Evolutionary conservation across 2,888 invertebrate species (phyloP).

Genomic region (Endomychus coccineus): DNA sequence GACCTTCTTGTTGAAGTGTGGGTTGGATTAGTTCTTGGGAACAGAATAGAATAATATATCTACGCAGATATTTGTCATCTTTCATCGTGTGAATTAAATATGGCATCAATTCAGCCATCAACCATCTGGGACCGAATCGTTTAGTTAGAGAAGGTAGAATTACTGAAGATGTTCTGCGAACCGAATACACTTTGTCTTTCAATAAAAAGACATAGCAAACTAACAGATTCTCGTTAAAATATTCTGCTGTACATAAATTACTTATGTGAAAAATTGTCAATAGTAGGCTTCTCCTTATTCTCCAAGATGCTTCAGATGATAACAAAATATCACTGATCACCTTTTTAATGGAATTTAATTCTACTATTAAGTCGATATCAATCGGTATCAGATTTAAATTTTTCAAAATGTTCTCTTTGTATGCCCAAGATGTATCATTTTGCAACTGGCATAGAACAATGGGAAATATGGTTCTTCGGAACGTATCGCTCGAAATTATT

Average conservation of each 20-base stretch:
- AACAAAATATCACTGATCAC: constrained; percentile 33
- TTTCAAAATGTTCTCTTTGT: constrained; percentile 36
- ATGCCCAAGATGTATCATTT: constrained; percentile 29
- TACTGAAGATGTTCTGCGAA: constrained; percentile 35
- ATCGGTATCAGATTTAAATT: constrained; percentile 35
- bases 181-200: constrained; percentile 35
- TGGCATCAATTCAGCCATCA: constrained; percentile 31
- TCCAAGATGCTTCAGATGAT: constrained; percentile 35
- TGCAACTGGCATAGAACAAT: constrained; percentile 33
- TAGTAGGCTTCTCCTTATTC: constrained; percentile 36
- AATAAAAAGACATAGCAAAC: constrained; percentile 34
- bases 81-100: constrained; percentile 30
- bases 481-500: constrained; percentile 30
- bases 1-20: constrained; percentile 21
- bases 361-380: constrained; percentile 30
- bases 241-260: constrained; percentile 31
- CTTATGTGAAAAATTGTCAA: constrained; percentile 35
- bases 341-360: constrained; percentile 29
- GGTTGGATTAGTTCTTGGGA: constrained; percentile 37
- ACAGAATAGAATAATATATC: constrained; percentile 35
- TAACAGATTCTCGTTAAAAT: constrained; percentile 35
- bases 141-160: constrained; percentile 37
- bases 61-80: constrained; percentile 34
- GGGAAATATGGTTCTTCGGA: constrained; percentile 33
- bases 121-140: constrained; percentile 37